Percentiles rank a stretch among this genome's conserved stretches.
These are phyloP conservation scores for Acomys russatus DNA, from an alignment of 2,797 vertebrate genomes.

Conservation along the genomic window DNA sequence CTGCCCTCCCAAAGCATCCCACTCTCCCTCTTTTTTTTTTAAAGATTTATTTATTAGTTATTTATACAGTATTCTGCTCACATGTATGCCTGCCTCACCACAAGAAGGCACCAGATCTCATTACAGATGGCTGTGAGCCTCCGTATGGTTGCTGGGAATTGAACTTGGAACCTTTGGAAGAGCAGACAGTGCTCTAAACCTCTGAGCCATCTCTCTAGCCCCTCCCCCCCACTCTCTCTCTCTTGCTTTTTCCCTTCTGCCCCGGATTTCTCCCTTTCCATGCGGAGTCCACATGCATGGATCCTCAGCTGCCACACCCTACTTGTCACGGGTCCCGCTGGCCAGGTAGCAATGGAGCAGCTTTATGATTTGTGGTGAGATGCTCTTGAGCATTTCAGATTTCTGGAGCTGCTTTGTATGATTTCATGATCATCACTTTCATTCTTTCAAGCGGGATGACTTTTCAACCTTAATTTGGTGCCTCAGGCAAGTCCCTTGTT, in stretches of 20 bases:
- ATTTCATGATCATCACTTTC: neutral
- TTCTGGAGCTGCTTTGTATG: constrained; percentile 39
- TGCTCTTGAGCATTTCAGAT: constrained; percentile 1
- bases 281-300: neutral
- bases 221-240: neutral
- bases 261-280: neutral
- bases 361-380: constrained; percentile 8
- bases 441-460: neutral
- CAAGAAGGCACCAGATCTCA: too few species aligned
- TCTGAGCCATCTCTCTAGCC: too few species aligned
- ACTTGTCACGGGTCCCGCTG: neutral
- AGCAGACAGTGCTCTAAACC: too few species aligned
- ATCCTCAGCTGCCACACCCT: neutral
- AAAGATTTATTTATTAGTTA: too few species aligned
- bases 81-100: too few species aligned
- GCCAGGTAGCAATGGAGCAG: neutral
- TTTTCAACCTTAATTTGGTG: constrained; percentile 38
- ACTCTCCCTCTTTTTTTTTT: too few species aligned
- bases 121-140: too few species aligned
- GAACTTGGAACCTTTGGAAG: too few species aligned
- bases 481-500: neutral
- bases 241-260: constrained; percentile 30
- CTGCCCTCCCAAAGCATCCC: neutral
- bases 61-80: too few species aligned
- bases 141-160: too few species aligned